Evolutionary conservation across 2,888 invertebrate genomes (phyloP).

Genomic region (Phaonia tiefii): DNA sequence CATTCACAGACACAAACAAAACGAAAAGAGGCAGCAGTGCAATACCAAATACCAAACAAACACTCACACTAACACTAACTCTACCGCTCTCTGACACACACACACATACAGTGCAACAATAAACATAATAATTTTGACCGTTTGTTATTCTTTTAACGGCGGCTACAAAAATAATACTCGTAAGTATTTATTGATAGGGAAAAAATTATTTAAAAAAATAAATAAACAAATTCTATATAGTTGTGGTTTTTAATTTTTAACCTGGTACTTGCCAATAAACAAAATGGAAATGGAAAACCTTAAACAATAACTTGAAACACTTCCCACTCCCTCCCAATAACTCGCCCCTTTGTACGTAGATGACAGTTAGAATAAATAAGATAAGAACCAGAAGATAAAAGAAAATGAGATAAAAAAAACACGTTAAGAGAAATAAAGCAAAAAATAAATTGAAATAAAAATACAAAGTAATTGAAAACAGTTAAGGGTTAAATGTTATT

Average conservation of each 20-base stretch:
- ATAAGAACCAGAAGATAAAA: not conserved
- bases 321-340: not conserved
- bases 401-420: slow-evolving; percentile 4
- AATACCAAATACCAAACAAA: slow-evolving; percentile 17
- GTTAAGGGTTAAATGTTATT: slow-evolving; percentile 55
- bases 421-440: slow-evolving; percentile 24
- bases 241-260: slow-evolving; percentile 36
- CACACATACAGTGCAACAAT: slow-evolving; percentile 16
- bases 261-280: slow-evolving; percentile 19
- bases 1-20: too few species aligned
- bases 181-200: slow-evolving; percentile 40
- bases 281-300: slow-evolving; percentile 28
- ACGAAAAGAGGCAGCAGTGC: too few species aligned
- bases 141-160: slow-evolving; percentile 3
- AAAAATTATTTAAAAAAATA: slow-evolving; percentile 7
- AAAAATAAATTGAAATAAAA: not conserved
- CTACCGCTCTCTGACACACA: not conserved
- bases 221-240: slow-evolving; percentile 32
- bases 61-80: not conserved
- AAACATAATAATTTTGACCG: slow-evolving; percentile 7
- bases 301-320: slow-evolving; percentile 7
- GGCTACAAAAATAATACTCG: not conserved
- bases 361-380: slow-evolving; percentile 1
- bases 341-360: slow-evolving; percentile 4
- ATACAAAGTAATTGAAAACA: slow-evolving; percentile 2